Conservation (phyloP, 2,888 invertebrate genomes). For the Philereme vetulata region DNA sequence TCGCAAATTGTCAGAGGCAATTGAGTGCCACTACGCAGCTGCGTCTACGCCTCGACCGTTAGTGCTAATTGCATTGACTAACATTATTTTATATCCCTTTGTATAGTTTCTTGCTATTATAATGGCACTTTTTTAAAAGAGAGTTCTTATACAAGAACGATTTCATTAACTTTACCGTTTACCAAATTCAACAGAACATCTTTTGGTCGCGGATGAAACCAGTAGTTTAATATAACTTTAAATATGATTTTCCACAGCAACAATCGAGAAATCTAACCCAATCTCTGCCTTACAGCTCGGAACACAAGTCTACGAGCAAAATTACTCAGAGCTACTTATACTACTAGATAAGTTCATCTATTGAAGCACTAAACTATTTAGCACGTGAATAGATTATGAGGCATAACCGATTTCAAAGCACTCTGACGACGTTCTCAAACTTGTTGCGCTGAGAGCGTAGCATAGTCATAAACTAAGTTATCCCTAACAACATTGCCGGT, state of each 20-base stretch:
- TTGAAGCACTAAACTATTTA: constrained; percentile 45
- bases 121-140: background rate
- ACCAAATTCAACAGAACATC: too few species aligned
- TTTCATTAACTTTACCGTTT: too few species aligned
- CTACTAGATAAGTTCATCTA: constrained; percentile 24
- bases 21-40: constrained; percentile 67
- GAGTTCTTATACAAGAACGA: too few species aligned
- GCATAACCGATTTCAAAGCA: constrained; percentile 75
- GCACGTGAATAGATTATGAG: constrained; percentile 45
- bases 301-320: constrained; percentile 16
- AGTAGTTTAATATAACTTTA: too few species aligned
- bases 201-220: too few species aligned
- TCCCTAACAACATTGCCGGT: constrained; percentile 71
- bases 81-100: constrained; percentile 64
- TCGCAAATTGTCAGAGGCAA: constrained; percentile 67
- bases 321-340: constrained; percentile 5
- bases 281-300: constrained; percentile 11
- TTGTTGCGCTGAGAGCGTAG: constrained; percentile 78
- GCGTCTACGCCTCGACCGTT: constrained; percentile 58
- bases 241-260: background rate
- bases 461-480: constrained; percentile 82
- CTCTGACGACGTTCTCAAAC: constrained; percentile 76
- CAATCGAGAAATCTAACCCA: constrained; percentile 2
- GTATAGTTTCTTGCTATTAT: constrained; percentile 21
- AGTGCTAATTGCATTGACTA: constrained; percentile 63